phyloP scores from a whole-genome alignment of 2,888 invertebrate species.

The Netelia melanura region DNA sequence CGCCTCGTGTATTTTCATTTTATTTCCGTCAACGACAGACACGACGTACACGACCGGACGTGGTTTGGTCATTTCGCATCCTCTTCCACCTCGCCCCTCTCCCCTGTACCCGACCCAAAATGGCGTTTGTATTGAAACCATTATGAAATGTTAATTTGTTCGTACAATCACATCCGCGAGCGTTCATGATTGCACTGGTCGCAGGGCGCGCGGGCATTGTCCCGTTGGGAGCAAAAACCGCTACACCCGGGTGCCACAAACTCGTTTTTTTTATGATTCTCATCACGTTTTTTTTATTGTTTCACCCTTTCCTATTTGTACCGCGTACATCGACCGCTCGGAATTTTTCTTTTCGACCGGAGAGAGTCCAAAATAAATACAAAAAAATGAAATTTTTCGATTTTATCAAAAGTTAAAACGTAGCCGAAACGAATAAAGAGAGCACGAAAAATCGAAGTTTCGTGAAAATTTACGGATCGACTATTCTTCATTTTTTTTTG shows the following conservation, averaged over 20 bases:
- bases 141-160: slow-evolving; percentile 64
- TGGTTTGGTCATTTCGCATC: neutral
- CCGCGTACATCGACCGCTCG: neutral
- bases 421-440: neutral
- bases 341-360: neutral
- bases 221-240: slow-evolving; percentile 49
- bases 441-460: neutral
- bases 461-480: neutral
- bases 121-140: slow-evolving; percentile 39
- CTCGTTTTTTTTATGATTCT: slow-evolving; percentile 3
- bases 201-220: slow-evolving; percentile 35
- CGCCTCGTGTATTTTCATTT: slow-evolving; percentile 50
- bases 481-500: too few relatives aligned
- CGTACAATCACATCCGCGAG: slow-evolving; percentile 50
- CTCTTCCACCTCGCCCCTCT: neutral
- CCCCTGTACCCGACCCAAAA: neutral
- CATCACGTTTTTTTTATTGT: neutral
- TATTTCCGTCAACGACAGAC: slow-evolving; percentile 10
- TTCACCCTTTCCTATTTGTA: neutral
- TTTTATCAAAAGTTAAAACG: neutral
- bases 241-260: neutral
- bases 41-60: neutral
- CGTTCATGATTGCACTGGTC: slow-evolving; percentile 46
- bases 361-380: neutral
- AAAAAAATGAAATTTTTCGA: neutral